A percentile compares a stretch with the other conserved stretches of the same genome.
These are phyloP conservation scores for Seira musarum DNA, from an alignment of 2,888 invertebrate genomes.

Conservation along the genomic window DNA sequence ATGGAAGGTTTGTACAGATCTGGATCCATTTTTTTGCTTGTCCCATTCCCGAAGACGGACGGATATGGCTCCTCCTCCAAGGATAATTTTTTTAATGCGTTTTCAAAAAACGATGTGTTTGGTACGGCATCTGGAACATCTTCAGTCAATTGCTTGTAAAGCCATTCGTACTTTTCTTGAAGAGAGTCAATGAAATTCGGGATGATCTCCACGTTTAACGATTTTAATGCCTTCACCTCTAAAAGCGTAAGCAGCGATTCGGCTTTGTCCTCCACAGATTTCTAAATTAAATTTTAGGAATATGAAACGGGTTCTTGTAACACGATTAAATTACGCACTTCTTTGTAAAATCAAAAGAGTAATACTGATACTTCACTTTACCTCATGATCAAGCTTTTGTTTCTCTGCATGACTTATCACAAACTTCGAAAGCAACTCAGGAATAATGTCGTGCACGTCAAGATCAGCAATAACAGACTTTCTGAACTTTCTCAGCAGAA, in stretches of 20 bases:
- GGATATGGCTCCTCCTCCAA: neutral
- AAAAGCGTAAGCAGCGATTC: slow-evolving; percentile 57
- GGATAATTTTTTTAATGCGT: slow-evolving; percentile 9
- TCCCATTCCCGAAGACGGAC: slow-evolving; percentile 2
- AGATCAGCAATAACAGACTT: slow-evolving; percentile 75
- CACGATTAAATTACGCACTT: neutral
- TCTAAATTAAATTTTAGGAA: slow-evolving; percentile 47
- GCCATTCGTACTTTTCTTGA: slow-evolving; percentile 66
- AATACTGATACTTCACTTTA: slow-evolving; percentile 28
- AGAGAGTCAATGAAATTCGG: slow-evolving; percentile 62
- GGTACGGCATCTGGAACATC: slow-evolving; percentile 61
- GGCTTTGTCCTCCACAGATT: slow-evolving; percentile 60
- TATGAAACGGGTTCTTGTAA: neutral
- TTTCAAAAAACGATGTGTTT: neutral
- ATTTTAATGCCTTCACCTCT: slow-evolving; percentile 44
- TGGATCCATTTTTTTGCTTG: slow-evolving; percentile 18
- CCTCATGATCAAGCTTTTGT: slow-evolving; percentile 66
- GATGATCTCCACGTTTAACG: slow-evolving; percentile 40
- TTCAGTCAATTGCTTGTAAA: slow-evolving; percentile 63
- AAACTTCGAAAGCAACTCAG: slow-evolving; percentile 73
- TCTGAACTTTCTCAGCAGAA: slow-evolving; percentile 39
- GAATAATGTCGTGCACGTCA: slow-evolving; percentile 74
- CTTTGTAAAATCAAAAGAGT: neutral
- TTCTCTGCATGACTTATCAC: slow-evolving; percentile 72
- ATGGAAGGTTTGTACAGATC: neutral